Conservation (phyloP, 2,113 vertebrate species). For the Chamaetylas fuelleborni region DNA sequence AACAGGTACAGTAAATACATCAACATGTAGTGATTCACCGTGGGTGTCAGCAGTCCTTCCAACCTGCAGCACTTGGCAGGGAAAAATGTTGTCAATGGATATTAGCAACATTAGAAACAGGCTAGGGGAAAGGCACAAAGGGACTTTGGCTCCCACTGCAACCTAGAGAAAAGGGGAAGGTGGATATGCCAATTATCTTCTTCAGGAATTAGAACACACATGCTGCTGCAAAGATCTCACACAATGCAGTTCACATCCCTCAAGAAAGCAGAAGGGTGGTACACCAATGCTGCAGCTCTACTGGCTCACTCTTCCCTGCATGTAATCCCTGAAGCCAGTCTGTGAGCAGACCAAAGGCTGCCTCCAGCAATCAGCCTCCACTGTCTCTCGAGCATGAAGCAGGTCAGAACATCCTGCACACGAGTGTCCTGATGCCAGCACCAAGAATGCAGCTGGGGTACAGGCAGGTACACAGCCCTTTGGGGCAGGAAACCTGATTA, state of each 20-base stretch:
- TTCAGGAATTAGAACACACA: not conserved
- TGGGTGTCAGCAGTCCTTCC: not conserved
- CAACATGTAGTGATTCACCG: not conserved
- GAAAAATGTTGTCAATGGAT: not conserved
- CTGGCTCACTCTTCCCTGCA: not conserved
- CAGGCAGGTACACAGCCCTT: not conserved
- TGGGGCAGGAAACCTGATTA: not conserved
- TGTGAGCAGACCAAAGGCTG: not conserved
- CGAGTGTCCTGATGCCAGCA: not conserved
- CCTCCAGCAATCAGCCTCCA: not conserved
- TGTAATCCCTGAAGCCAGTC: not conserved
- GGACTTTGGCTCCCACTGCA: not conserved
- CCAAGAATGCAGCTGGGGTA: not conserved
- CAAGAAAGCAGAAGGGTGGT: not conserved
- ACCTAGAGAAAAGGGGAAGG: not conserved
- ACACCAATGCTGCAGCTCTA: not conserved
- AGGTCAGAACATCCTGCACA: not conserved
- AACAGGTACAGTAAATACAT: conserved; percentile 45
- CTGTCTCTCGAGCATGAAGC: rapidly evolving
- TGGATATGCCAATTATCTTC: not conserved
- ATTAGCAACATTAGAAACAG: not conserved
- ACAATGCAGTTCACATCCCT: not conserved
- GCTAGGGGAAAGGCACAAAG: not conserved
- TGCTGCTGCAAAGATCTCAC: not conserved
- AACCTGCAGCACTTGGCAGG: not conserved